phyloP scores from a whole-genome alignment of 2,888 invertebrate species.

The Drosophila villosipedis region DNA sequence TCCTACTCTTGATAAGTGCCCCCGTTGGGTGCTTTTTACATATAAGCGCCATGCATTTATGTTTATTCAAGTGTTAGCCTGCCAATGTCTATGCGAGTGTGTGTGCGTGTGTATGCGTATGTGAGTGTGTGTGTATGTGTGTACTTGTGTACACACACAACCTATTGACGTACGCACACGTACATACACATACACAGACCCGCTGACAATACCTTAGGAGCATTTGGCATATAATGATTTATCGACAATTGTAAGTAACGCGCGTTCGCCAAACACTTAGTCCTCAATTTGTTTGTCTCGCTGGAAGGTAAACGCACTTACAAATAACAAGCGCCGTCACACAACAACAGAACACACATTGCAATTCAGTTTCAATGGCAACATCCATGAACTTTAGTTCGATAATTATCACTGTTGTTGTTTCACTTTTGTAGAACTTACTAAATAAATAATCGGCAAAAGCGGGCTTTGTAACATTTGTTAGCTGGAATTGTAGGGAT shows the following conservation, averaged over 20 bases:
- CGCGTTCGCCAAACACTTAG: conserved; percentile 52
- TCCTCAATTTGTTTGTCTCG: conserved; percentile 59
- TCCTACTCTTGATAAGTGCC: conserved; percentile 66
- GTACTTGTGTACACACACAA: conserved; percentile 37
- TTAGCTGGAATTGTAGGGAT: neutral
- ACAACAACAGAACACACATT: conserved; percentile 16
- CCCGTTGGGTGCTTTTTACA: conserved; percentile 71
- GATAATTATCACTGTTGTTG: conserved; percentile 10
- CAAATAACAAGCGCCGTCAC: conserved; percentile 29
- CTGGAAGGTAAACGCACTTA: conserved; percentile 53
- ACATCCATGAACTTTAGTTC: neutral
- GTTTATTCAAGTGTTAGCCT: conserved; percentile 74
- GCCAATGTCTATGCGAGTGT: conserved; percentile 32
- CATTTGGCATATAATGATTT: conserved; percentile 74
- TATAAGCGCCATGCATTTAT: conserved; percentile 74
- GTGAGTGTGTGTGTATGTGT: conserved; percentile 4
- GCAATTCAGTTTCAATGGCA: conserved; percentile 18
- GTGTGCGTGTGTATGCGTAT: neutral
- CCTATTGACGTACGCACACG: conserved; percentile 26
- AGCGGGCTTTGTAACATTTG: neutral
- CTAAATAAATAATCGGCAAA: neutral
- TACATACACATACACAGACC: conserved; percentile 13
- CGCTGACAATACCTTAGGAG: conserved; percentile 14
- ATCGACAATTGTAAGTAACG: conserved; percentile 62
- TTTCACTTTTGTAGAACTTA: neutral